Conservation (phyloP, 2,888 invertebrate genomes). For the Tineola bisselliella region DNA sequence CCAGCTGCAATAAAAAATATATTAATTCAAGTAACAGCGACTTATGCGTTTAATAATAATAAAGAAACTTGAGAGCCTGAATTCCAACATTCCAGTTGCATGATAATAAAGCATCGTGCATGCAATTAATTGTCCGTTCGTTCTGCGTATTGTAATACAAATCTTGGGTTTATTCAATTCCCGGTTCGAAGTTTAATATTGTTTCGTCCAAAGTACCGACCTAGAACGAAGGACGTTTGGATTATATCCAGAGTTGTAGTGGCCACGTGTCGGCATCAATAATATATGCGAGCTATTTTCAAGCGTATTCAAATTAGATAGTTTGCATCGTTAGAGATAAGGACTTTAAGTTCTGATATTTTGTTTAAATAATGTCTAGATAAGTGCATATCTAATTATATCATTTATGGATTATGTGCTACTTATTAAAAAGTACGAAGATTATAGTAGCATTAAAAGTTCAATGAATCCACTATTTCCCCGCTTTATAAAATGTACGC, state of each 20-base stretch:
- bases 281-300: neutral
- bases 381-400: no score
- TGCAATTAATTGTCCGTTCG: neutral
- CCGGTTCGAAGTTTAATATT: neutral
- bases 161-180: neutral
- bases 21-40: neutral
- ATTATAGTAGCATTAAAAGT: no score
- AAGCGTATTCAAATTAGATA: neutral
- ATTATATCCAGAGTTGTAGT: neutral
- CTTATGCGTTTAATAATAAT: neutral
- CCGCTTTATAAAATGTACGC: neutral
- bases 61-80: neutral
- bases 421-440: no score
- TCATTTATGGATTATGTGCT: no score
- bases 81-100: neutral
- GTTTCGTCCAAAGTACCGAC: neutral
- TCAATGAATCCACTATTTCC: no score
- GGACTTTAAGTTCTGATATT: neutral
- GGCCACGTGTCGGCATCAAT: neutral
- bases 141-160: neutral
- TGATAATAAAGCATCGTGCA: neutral
- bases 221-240: neutral
- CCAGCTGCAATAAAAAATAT: conserved; percentile 58
- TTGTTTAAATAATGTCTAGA: neutral
- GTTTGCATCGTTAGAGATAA: neutral